A percentile compares a stretch with the other conserved stretches of the same genome.
phyloP scores from a whole-genome alignment of 2,888 invertebrate species.

The Venusia cambrica region DNA sequence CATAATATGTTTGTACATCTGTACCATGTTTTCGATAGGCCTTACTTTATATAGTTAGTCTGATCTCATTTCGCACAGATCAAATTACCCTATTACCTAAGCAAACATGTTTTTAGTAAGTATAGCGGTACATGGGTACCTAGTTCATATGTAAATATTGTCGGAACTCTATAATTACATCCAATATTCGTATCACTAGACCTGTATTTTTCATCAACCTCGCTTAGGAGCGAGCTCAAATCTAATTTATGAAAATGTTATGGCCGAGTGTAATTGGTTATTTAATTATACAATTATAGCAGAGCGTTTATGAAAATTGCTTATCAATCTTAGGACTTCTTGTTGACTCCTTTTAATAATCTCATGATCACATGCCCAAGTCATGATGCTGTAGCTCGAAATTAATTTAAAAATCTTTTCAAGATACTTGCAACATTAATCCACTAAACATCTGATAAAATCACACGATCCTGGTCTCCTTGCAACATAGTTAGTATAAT shows the following conservation, averaged over 20 bases:
- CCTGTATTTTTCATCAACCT: conserved; percentile 36
- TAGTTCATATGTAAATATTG: conserved; percentile 29
- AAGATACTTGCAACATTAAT: too few relatives aligned
- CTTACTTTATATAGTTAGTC: conserved; percentile 15
- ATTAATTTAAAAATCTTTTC: too few relatives aligned
- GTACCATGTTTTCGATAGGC: not conserved
- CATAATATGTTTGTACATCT: too few relatives aligned
- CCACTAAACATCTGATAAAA: too few relatives aligned
- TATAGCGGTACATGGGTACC: conserved; percentile 10
- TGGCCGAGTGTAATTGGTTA: conserved; percentile 32
- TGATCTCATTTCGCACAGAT: conserved; percentile 8
- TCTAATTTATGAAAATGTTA: conserved; percentile 37
- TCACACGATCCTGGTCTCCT: too few relatives aligned
- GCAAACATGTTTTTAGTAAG: conserved; percentile 21
- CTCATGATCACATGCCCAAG: too few relatives aligned
- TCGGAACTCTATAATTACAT: conserved; percentile 22
- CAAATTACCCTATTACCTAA: conserved; percentile 17
- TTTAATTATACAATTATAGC: conserved; percentile 25
- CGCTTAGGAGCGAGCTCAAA: conserved; percentile 25
- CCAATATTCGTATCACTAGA: conserved; percentile 18
- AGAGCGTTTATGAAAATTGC: conserved; percentile 29
- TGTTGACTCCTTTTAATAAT: conserved; percentile 7
- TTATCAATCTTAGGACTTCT: conserved; percentile 24
- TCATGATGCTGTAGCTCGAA: too few relatives aligned
- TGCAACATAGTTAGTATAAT: too few relatives aligned